Evolutionary conservation across 2,888 invertebrate genomes (phyloP), one percentile per base, ranked within the genome.

Genomic region (Drymonia ruficornis): DNA sequence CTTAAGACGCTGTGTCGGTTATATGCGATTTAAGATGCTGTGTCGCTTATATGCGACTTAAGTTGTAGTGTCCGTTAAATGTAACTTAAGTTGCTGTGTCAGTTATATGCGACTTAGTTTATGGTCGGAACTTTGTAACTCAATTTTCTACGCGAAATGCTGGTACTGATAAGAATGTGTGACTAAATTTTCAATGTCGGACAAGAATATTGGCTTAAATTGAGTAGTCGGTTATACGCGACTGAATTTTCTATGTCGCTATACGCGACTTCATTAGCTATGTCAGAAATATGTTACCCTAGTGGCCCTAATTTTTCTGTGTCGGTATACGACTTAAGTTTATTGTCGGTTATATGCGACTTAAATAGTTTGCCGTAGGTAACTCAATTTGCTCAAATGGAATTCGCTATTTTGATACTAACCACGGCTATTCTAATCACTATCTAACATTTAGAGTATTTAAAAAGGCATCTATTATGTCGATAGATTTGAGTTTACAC

Each of bases 381-480:
- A 40, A 16, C n/a, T 16, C 1, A 31, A 9, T 11, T 31, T 9
- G 9, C 9, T 31, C 11, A 2, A 11, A 2, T 9, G 2, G 31
- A 31, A 0, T 31, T 31, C 11, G 9, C 31, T 31, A 31, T 31
- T 2, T 6, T 4, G 4, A 11, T 11, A 31, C 2, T 7, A 9
- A 9, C 9, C 16, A 16, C 16, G 16, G 9, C 16, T 40, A 40
- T 11, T 43, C 43, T 43, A 19, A 18, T 0, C 36, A 36, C 36
- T 19, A 43, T 43, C 43, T 43, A 43, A 43, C 43, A 43, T 19
- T 19, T 3, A 43, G 43, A 43, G 9, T 43, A 13, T 43, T 43
- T 2, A 43, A 43, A 43, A 40, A 16, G 40, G 40, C 40, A 3
- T 6, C 40, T 43, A 36, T 36, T 5, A 6, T n/a, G n/a, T 36